Base-by-base conservation (phyloP, 2,797 vertebrate species). In the Adelosebastes latens region DNA sequence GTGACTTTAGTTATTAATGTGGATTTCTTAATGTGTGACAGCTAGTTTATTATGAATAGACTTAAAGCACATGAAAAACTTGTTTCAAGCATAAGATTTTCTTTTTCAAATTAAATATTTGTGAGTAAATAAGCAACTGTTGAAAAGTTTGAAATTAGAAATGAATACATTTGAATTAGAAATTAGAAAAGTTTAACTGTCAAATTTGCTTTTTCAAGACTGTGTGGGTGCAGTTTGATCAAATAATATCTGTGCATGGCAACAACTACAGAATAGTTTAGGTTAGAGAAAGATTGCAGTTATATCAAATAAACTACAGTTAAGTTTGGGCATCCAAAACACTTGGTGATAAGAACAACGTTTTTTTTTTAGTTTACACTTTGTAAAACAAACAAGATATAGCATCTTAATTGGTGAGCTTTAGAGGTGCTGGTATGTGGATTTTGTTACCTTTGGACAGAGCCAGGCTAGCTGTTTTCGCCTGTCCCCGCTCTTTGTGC, bases 1-100 rank as follows among this genome's bases (percentile, higher is more conserved):
- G 31, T n/a, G 29, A 63, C 42, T 49, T 42, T 16, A 55, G 36
- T 64, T 24, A 36, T 20, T 24, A 36, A 71, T 84, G 39, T 20
- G 18, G 18, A 67, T 66, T 66, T 75, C 39, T 14, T 46, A 3
- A 46, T 56, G 67, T 64, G 36, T 59, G 64, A 34, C 22, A 46
- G 25, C 18, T 27, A 24, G 10, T 63, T 59, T 20, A 46, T 76
- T 27, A 34, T 58, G 8, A 46, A 27, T 9, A 5, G 10, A n/a
- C n/a, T 22, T 18, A n/a, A 36, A 42, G 20, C 5, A 18, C 24
- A 36, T 9, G 12, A 36, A 55, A 64, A 49, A 14, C 1, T 9
- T 1, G 3, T 25, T 55, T 72, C 18, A 62, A 49, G 18, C 46
- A 7, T 27, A 5, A 53, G 9, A 53, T 22, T 56, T 20, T 56